Evolutionary conservation across 2,797 vertebrate species (phyloP).

Genomic region (Cryptoprocta ferox): DNA sequence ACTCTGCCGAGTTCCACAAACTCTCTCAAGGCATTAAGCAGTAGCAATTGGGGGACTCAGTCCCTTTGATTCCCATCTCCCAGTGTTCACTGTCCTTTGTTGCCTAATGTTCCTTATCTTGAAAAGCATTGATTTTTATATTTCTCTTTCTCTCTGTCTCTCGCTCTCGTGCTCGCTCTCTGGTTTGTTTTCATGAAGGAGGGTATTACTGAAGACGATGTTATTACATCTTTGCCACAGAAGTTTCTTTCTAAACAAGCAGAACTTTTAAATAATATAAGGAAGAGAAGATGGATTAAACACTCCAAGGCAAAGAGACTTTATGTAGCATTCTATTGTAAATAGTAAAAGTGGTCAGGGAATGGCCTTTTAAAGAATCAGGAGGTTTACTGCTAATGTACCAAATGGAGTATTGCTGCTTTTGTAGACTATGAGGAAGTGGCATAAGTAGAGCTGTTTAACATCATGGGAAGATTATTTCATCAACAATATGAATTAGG

Average conservation of each 20-base stretch:
- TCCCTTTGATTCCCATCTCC: neutral
- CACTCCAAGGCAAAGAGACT: neutral
- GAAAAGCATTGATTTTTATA: neutral
- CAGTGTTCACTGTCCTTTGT: neutral
- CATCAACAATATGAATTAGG: neutral
- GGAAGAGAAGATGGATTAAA: neutral
- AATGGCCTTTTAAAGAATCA: neutral
- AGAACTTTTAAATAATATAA: neutral
- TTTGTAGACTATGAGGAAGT: neutral
- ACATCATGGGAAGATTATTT: neutral
- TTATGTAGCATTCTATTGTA: neutral
- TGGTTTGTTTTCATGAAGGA: neutral
- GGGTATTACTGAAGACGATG: neutral
- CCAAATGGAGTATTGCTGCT: neutral
- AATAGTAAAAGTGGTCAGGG: neutral
- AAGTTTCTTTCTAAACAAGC: neutral
- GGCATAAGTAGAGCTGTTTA: neutral
- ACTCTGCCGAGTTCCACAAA: neutral
- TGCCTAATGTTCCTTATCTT: neutral
- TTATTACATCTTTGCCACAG: neutral
- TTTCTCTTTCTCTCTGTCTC: neutral
- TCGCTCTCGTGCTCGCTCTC: neutral
- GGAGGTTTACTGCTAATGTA: neutral
- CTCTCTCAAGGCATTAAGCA: neutral
- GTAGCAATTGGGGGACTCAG: rapidly evolving